These are phyloP conservation scores for Semotilus atromaculatus DNA, from an alignment of 2,797 vertebrate species.

Conservation along the genomic window DNA sequence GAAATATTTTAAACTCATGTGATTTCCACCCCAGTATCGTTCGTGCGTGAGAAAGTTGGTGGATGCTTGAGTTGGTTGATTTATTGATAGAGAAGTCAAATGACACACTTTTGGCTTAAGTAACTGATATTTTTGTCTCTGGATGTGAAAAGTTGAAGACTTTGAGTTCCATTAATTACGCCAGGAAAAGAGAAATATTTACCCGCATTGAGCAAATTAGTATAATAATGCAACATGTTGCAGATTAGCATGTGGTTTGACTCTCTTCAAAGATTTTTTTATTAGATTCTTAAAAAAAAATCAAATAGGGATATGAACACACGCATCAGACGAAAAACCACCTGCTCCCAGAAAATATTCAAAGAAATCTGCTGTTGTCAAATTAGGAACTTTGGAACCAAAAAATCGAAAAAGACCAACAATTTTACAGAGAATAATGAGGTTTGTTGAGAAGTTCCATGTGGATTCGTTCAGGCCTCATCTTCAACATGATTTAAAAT, in stretches of 20 bases:
- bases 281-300: slow-evolving; percentile 39
- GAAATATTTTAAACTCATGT: slow-evolving; percentile 20
- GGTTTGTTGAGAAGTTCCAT: slow-evolving; percentile 1
- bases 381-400: background rate
- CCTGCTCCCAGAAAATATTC: slow-evolving; percentile 32
- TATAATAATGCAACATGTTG: slow-evolving; percentile 16
- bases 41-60: slow-evolving; percentile 9
- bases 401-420: background rate
- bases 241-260: slow-evolving; percentile 18
- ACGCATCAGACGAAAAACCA: slow-evolving; percentile 32
- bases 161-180: background rate
- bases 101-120: background rate
- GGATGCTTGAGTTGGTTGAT: slow-evolving; percentile 1
- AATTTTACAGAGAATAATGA: background rate
- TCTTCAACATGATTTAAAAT: slow-evolving; percentile 35
- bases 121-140: background rate
- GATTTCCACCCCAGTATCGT: background rate
- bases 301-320: slow-evolving; percentile 5
- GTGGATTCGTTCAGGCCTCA: slow-evolving; percentile 30
- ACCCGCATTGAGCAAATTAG: background rate
- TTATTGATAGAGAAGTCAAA: slow-evolving; percentile 7
- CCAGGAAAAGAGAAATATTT: background rate
- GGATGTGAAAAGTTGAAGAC: background rate
- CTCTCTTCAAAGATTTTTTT: slow-evolving; percentile 15
- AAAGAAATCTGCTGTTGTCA: slow-evolving; percentile 35